Conservation (phyloP, 2,113 vertebrate genomes). For the Uria aalge region DNA sequence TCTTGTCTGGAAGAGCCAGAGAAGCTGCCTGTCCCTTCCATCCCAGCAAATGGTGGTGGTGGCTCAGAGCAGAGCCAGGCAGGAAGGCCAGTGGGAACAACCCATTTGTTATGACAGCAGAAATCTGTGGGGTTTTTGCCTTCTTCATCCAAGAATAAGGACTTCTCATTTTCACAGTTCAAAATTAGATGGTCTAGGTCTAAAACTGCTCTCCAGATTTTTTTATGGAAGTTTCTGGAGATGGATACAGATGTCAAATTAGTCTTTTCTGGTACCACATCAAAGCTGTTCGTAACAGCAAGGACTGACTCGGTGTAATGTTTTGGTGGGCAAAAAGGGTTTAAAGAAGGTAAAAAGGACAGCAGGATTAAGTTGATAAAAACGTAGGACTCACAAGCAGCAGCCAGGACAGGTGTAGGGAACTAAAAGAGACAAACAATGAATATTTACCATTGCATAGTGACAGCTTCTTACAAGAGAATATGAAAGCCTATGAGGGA, state of each 20-base stretch:
- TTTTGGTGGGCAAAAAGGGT: background rate
- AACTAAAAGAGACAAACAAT: background rate
- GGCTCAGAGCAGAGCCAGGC: background rate
- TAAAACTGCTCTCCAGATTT: background rate
- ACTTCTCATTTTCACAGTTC: background rate
- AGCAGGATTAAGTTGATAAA: background rate
- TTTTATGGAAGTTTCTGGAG: background rate
- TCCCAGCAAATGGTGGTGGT: background rate
- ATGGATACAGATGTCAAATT: background rate
- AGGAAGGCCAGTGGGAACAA: background rate
- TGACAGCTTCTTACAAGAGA: background rate
- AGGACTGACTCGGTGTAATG: background rate
- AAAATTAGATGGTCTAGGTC: background rate
- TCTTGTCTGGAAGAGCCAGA: background rate
- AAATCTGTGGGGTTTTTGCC: background rate
- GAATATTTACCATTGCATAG: background rate
- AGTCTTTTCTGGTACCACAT: background rate
- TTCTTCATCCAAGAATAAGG: background rate
- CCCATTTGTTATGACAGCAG: background rate
- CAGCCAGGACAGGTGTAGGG: background rate
- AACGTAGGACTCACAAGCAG: background rate
- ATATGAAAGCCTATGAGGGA: background rate
- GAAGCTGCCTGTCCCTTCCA: background rate
- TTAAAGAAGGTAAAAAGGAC: background rate
- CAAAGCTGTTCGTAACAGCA: background rate